Evolutionary conservation across 53 echinoderm and acorn worm genomes (phyloP).

Genomic region (Arbacia lixula): DNA sequence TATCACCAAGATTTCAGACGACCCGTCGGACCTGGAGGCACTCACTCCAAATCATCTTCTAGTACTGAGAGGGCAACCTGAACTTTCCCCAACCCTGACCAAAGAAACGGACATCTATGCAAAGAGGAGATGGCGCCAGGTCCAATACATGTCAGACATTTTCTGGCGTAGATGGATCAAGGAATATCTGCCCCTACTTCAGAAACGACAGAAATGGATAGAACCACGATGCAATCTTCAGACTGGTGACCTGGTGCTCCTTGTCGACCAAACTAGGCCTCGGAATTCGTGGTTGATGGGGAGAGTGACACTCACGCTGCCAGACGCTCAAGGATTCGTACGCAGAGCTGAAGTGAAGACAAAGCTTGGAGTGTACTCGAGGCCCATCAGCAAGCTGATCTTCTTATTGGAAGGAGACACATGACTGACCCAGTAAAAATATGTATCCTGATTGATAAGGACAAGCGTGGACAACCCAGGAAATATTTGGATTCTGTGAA

Average conservation of each 20-base stretch:
- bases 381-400: conserved; percentile 24
- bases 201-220: conserved; percentile 63
- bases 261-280: conserved; percentile 52
- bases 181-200: conserved; percentile 35
- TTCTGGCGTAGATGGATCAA: conserved; percentile 26
- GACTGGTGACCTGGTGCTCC: conserved; percentile 57
- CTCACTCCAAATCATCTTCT: conserved; percentile 73
- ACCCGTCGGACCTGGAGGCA: conserved; percentile 64
- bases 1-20: conserved; percentile 55
- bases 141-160: conserved; percentile 13
- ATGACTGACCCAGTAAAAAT: no score
- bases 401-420: conserved; percentile 7
- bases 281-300: conserved; percentile 49
- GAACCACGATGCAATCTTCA: conserved; percentile 36
- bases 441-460: no score
- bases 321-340: conserved; percentile 49
- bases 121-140: conserved; percentile 35
- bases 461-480: no score
- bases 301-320: conserved; percentile 27
- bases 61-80: conserved; percentile 10
- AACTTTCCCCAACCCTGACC: conserved; percentile 41
- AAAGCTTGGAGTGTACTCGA: no score
- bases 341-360: conserved; percentile 60
- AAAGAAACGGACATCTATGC: conserved; percentile 27
- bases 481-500: no score